Percentiles rank a stretch among this genome's conserved stretches.
Conservation (phyloP, 1,140 invertebrate species). For the Metaphire vulgaris region DNA sequence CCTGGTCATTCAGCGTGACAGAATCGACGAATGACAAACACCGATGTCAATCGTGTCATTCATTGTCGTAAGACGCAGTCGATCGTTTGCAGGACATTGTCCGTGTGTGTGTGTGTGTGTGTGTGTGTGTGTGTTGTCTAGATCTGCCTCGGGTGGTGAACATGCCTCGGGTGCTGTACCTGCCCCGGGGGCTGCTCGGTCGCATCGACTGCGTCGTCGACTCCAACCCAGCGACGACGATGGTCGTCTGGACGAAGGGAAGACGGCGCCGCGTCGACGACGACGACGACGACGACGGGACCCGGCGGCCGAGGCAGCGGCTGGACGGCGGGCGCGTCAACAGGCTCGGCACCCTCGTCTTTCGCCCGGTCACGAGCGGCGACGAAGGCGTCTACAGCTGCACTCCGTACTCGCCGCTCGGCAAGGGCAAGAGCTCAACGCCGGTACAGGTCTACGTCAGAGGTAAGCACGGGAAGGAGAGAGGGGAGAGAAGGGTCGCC, state of each 20-base stretch:
- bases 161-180: constrained; percentile 85
- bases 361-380: constrained; percentile 35
- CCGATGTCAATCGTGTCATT: no score
- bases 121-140: no score
- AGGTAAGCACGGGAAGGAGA: no score
- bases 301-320: background rate
- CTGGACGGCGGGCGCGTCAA: background rate
- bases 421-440: constrained; percentile 82
- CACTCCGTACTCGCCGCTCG: constrained; percentile 87
- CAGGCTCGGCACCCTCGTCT: constrained; percentile 37
- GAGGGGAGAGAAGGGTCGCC: no score
- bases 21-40: no score
- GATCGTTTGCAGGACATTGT: no score
- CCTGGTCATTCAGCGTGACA: no score
- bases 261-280: constrained; percentile 64
- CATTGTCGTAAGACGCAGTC: no score
- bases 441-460: constrained; percentile 89
- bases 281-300: constrained; percentile 38
- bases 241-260: constrained; percentile 75
- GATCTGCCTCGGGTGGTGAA: constrained; percentile 19
- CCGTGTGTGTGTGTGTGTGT: no score
- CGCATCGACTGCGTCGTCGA: constrained; percentile 94
- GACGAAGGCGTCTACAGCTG: constrained; percentile 84
- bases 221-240: constrained; percentile 86
- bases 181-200: constrained; percentile 83